These are phyloP conservation scores for Typhlichthys eigenmanni DNA, from an alignment of 2,797 vertebrate genomes.

Conservation along the genomic window DNA sequence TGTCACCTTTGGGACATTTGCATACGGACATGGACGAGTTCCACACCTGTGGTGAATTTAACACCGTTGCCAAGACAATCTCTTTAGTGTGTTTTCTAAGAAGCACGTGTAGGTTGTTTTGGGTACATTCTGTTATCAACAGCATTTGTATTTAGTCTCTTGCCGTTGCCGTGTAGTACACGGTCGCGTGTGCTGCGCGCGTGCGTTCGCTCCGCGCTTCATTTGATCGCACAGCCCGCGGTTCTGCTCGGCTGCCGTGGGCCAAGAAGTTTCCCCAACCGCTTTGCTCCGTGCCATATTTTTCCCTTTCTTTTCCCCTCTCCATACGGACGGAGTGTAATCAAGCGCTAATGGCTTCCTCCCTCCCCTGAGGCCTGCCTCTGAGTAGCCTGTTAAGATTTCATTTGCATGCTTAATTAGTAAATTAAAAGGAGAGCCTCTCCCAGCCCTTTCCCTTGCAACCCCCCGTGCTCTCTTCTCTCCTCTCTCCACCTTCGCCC, in stretches of 20 bases:
- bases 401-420: conserved; percentile 87
- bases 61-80: conserved; percentile 30
- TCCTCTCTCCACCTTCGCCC: conserved; percentile 14
- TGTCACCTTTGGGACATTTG: conserved; percentile 26
- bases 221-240: conserved; percentile 12
- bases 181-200: background rate
- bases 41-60: conserved; percentile 37
- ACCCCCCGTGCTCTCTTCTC: conserved; percentile 51
- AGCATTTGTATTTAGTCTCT: background rate
- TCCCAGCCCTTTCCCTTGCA: conserved; percentile 71
- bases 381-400: conserved; percentile 83
- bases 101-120: conserved; percentile 23
- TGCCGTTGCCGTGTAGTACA: too few relatives aligned
- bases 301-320: conserved; percentile 43
- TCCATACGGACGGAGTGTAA: conserved; percentile 73
- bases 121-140: background rate
- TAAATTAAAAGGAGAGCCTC: conserved; percentile 80
- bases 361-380: conserved; percentile 72
- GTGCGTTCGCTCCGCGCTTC: background rate
- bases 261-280: conserved; percentile 60
- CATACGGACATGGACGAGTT: conserved; percentile 11
- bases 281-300: conserved; percentile 69
- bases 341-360: conserved; percentile 75
- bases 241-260: conserved; percentile 51
- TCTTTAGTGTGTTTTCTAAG: conserved; percentile 7